Conservation (phyloP, 2,888 invertebrate genomes). For the Drosophila nr. fundita region DNA sequence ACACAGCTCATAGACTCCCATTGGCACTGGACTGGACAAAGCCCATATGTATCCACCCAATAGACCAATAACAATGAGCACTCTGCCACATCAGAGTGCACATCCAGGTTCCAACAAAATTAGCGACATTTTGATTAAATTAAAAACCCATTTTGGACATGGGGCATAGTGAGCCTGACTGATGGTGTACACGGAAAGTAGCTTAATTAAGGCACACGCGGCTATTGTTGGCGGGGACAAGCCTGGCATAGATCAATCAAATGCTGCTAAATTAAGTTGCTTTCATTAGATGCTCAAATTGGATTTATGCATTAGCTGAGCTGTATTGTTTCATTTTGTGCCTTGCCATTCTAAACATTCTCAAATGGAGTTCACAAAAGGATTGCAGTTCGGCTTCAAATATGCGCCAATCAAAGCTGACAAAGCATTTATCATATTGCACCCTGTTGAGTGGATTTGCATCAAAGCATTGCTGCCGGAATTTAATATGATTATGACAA, state of each 20-base stretch:
- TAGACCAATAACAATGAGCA: slow-evolving; percentile 24
- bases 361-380: too few relatives aligned
- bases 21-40: slow-evolving; percentile 44
- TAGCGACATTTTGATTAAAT: slow-evolving; percentile 77
- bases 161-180: slow-evolving; percentile 1
- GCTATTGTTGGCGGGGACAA: slow-evolving; percentile 3
- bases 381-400: too few relatives aligned
- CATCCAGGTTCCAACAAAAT: slow-evolving; percentile 44
- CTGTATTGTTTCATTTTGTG: too few relatives aligned
- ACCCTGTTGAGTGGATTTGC: neutral
- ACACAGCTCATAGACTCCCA: slow-evolving; percentile 4
- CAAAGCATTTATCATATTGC: neutral
- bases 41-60: slow-evolving; percentile 11
- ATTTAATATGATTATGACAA: neutral
- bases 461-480: neutral
- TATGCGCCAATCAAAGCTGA: too few relatives aligned
- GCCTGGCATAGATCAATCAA: slow-evolving; percentile 43
- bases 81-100: neutral
- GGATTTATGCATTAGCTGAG: neutral
- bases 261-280: neutral
- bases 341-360: too few relatives aligned
- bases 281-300: too few relatives aligned
- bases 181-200: slow-evolving; percentile 22
- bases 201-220: slow-evolving; percentile 45
- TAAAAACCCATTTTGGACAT: slow-evolving; percentile 6